Conservation (phyloP, 2,797 vertebrate species). For the Eutrigla gurnardus region DNA sequence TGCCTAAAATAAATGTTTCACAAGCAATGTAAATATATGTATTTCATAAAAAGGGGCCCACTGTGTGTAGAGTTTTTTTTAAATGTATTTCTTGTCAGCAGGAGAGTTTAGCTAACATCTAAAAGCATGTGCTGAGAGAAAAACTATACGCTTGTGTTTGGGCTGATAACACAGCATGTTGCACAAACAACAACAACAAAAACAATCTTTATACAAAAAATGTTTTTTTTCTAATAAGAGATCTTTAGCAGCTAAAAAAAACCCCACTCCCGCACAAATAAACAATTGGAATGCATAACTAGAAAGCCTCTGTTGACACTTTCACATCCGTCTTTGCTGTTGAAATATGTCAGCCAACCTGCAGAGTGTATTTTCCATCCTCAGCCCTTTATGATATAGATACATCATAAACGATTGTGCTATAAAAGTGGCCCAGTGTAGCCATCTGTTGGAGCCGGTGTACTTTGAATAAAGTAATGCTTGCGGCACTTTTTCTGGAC, state of each 20-base stretch:
- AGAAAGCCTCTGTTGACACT: not conserved
- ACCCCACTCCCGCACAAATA: not conserved
- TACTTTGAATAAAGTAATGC: not conserved
- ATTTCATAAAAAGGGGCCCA: not conserved
- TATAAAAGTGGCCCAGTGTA: constrained; percentile 5
- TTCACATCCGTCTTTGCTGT: not conserved
- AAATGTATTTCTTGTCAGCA: constrained; percentile 18
- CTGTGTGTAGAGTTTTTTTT: constrained; percentile 1
- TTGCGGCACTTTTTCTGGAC: not conserved
- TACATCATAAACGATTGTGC: constrained; percentile 14
- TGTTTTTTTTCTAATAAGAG: constrained; percentile 12
- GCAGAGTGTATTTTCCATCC: not conserved
- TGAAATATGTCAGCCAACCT: constrained; percentile 7
- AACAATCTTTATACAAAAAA: not conserved
- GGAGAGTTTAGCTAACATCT: constrained; percentile 15
- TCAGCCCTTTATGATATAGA: not conserved
- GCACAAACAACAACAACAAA: not conserved
- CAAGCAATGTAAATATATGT: not conserved
- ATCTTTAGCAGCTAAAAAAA: not conserved
- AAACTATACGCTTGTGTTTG: not conserved
- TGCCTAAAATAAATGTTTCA: not conserved
- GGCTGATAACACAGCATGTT: constrained; percentile 27
- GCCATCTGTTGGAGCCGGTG: not conserved
- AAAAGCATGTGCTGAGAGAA: constrained; percentile 25
- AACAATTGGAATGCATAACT: not conserved